Base-by-base conservation (phyloP, 2,888 invertebrate genomes). In the Caenorhabditis sp. region DNA sequence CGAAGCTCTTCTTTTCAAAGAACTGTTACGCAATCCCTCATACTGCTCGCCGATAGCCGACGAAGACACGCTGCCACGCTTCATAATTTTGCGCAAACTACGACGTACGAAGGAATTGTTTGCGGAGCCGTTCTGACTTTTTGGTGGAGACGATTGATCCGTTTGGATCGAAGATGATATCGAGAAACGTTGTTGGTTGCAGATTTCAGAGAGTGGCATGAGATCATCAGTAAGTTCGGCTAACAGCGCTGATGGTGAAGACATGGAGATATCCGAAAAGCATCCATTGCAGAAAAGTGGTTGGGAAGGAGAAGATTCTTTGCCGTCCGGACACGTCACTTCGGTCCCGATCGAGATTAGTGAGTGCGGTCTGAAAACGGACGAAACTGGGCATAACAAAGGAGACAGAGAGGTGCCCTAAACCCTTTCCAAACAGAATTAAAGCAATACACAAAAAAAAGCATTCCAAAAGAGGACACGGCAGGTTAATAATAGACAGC, bases 51-150 rank as follows among this genome's bases (percentile, higher is more conserved):
- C 55, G 8, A 72, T 35, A 20, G 61, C 50, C 22, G 66, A 55
- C 13, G 77, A 26, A 13, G 71, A 70, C 17, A 59, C 61, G 13
- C 61, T 48, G 2, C 53, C 35, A n/a, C 77, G 52, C n/a, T 72
- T 71, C 71, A 77, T 72, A 26, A 77, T 71, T 35, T 77, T 71
- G 5, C 77, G 59, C 45, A 77, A 50, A 26, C 77, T 72, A 9
- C 77, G 32, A 0, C 77, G 53, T 3, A 77, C 71, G 26, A 77
- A 77, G 1, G 71, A 71, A 9, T 22, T 41, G 26, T 75, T 62
- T 9, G 61, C 22, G 2, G 30, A 43, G 6, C 35, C 55, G 13
- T 26, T 11, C 24, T 35, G 50, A 24, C 35, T 30, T 39, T 52
- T 61, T 22, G 56, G 48, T 37, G 70, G 48, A n/a, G 62, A 45